phyloP scores from a whole-genome alignment of 2,113 vertebrate genomes.

The Corynorhinus townsendii region DNA sequence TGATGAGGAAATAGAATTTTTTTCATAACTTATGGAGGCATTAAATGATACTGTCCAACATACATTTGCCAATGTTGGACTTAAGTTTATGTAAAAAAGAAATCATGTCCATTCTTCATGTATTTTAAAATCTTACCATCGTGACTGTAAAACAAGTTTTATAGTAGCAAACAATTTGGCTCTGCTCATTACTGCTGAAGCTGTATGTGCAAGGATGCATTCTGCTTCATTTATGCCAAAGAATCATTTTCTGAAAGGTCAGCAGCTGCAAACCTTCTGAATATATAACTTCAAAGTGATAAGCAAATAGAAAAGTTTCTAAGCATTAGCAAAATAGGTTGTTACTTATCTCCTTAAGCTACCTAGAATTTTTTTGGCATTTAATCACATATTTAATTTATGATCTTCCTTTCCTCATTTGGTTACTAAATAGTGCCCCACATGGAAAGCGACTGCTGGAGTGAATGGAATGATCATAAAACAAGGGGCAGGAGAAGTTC shows the following conservation, averaged over 20 bases:
- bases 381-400: not conserved
- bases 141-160: not conserved
- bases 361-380: not conserved
- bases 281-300: not conserved
- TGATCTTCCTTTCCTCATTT: not conserved
- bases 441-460: not conserved
- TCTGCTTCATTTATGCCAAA: not conserved
- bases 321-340: not conserved
- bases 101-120: not conserved
- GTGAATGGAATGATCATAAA: not conserved
- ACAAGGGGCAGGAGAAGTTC: not conserved
- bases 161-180: not conserved
- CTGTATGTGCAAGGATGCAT: not conserved
- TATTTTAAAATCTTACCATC: not conserved
- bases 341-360: not conserved
- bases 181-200: not conserved
- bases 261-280: not conserved
- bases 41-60: not conserved
- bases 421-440: not conserved
- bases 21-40: not conserved
- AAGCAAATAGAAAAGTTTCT: not conserved
- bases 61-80: not conserved
- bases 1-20: not conserved
- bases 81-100: not conserved
- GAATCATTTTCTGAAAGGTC: constrained; percentile 27